Percentiles rank a stretch among this genome's conserved stretches.
These are phyloP conservation scores for Tenodera sinensis DNA, from an alignment of 2,888 invertebrate species.

Conservation along the genomic window DNA sequence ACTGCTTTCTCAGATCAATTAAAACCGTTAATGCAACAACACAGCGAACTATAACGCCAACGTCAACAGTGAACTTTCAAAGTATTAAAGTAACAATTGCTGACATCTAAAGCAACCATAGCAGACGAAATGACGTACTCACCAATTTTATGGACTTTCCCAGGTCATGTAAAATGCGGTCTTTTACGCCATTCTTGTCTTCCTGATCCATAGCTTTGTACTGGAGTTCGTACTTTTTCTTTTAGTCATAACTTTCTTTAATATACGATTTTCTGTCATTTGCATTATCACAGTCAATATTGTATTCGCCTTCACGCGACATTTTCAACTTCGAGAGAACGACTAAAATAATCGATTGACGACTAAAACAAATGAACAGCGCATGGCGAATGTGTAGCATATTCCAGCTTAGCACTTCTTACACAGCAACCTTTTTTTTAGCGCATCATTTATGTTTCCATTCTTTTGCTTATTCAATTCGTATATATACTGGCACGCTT, in stretches of 20 bases:
- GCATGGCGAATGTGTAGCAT: background rate
- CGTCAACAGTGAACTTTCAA: background rate
- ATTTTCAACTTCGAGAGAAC: background rate
- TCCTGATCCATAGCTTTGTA: background rate
- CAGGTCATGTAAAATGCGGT: slow-evolving; percentile 44
- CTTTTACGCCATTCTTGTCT: slow-evolving; percentile 35
- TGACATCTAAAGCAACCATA: background rate
- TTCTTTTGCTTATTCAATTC: no score
- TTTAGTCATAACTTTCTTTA: background rate
- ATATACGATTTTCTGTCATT: background rate
- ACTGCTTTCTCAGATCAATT: background rate
- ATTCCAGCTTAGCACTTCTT: no score
- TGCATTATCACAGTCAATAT: background rate
- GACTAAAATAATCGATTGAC: background rate
- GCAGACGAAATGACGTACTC: slow-evolving; percentile 33
- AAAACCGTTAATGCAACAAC: background rate
- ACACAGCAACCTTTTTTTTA: no score
- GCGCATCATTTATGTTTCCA: no score
- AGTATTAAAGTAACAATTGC: background rate
- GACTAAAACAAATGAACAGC: background rate
- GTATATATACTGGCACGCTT: no score
- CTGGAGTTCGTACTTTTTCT: background rate
- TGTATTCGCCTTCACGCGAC: background rate
- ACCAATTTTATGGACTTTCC: slow-evolving; percentile 47
- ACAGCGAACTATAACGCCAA: background rate